Conservation (phyloP, 2,113 vertebrate species). For the Argyrosomus japonicus region DNA sequence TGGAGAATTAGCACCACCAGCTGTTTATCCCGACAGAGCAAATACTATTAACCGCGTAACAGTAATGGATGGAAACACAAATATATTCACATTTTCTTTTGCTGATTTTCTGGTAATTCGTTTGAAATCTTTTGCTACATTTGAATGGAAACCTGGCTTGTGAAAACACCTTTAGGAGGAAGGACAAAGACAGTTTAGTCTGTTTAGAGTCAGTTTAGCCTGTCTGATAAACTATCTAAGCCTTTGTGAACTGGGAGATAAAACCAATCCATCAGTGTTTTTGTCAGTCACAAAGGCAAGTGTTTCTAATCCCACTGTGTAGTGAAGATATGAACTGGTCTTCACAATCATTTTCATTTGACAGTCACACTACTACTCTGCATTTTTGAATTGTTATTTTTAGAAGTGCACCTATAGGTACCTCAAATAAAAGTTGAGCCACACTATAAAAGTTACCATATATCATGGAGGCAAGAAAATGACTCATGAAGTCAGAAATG, state of each 20-base stretch:
- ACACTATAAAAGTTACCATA: not conserved
- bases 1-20: too few relatives aligned
- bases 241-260: not conserved
- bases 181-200: not conserved
- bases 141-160: not conserved
- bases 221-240: constrained; percentile 7
- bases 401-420: not conserved
- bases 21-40: too few relatives aligned
- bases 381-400: not conserved
- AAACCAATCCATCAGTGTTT: not conserved
- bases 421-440: constrained; percentile 6
- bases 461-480: constrained; percentile 23
- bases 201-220: not conserved
- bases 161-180: not conserved
- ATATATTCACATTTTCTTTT: not conserved
- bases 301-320: not conserved
- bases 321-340: not conserved
- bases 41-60: too few relatives aligned
- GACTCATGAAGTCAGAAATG: constrained; percentile 10
- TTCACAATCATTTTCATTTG: too few relatives aligned
- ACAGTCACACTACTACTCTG: not conserved
- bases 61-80: not conserved
- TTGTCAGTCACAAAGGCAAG: not conserved
- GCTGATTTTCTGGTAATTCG: not conserved
- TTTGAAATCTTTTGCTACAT: not conserved